Base-by-base conservation (phyloP, 2,888 invertebrate species). In the Rutpela maculata region DNA sequence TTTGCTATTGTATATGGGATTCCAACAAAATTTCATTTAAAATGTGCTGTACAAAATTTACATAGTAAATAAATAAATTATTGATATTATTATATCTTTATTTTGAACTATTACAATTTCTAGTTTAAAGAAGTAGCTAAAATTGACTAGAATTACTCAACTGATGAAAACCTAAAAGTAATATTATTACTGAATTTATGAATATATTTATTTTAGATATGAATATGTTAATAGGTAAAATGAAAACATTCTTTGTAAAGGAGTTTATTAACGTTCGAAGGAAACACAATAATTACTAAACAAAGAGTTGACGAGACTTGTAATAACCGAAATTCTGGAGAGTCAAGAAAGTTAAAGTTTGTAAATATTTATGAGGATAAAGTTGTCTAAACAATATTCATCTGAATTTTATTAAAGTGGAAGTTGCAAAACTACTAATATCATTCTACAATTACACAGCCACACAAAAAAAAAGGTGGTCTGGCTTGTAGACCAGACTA, bases 361-460 rank as follows among this genome's bases (percentile, higher is more conserved):
- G 50, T 69, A 69, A 69, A 69, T 69, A 69, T 69, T 69, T 69
- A 69, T 69, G 57, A 68, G 31, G n/a, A n/a, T 31, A 31, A 31
- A 31, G 31, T 50, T 50, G 1, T 50, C 50, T 50, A n/a, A 50
- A 50, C 50, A 4, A 50, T 50, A n/a, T 50, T 5, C 50, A 50
- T 1, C 43, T 43, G 43, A 43, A 43, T 15, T 43, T 43, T 1
- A 43, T 43, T 43, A 43, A 43, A 43, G 4, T 11, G 15, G 7
- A 26, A 26, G 43, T 12, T 43, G 15, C 43, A n/a, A n/a, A n/a
- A 50, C 50, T 50, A n/a, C 7, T 26, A 26, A 26, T 26, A 26
- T 26, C 4, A 26, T 26, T 26, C 22, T 26, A 4, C 22, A 26
- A 26, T 26, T 26, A 26, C 4, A n/a, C n/a, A n/a, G n/a, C n/a